Conservation (phyloP, 2,888 invertebrate species). For the Sesamia inferens region DNA sequence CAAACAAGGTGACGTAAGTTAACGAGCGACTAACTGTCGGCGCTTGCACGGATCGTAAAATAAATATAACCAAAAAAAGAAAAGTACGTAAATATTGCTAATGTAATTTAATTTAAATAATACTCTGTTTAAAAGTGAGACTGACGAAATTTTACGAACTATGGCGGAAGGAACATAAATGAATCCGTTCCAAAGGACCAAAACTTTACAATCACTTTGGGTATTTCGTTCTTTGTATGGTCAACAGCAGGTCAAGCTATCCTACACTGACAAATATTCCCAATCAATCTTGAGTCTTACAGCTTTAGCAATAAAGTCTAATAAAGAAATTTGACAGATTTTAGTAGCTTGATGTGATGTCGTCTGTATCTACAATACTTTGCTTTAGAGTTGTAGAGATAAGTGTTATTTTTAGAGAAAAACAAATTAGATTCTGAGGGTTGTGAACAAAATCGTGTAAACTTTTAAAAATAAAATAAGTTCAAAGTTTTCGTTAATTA, state of each 20-base stretch:
- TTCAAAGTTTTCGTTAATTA: background rate
- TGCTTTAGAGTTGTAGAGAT: background rate
- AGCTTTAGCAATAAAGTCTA: too few species aligned
- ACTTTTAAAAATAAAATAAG: background rate
- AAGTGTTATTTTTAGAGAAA: background rate
- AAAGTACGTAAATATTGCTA: conserved; percentile 3
- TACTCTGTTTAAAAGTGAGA: background rate
- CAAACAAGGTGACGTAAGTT: conserved; percentile 76
- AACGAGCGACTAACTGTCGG: conserved; percentile 69
- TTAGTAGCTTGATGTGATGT: too few species aligned
- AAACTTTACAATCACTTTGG: conserved; percentile 2
- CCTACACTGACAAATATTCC: too few species aligned
- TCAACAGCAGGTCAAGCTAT: too few species aligned
- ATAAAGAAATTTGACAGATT: too few species aligned
- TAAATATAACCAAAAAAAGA: conserved; percentile 58
- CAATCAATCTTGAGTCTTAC: too few species aligned
- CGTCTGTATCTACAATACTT: background rate
- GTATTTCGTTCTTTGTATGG: background rate
- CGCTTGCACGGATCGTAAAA: conserved; percentile 74
- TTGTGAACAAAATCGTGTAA: background rate
- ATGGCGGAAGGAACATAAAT: conserved; percentile 10
- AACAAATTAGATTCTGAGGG: background rate
- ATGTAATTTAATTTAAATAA: conserved; percentile 7
- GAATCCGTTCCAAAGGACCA: background rate
- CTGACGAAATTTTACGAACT: conserved; percentile 1